These are phyloP conservation scores for Acronicta aceris DNA, from an alignment of 2,888 invertebrate genomes.

Conservation along the genomic window DNA sequence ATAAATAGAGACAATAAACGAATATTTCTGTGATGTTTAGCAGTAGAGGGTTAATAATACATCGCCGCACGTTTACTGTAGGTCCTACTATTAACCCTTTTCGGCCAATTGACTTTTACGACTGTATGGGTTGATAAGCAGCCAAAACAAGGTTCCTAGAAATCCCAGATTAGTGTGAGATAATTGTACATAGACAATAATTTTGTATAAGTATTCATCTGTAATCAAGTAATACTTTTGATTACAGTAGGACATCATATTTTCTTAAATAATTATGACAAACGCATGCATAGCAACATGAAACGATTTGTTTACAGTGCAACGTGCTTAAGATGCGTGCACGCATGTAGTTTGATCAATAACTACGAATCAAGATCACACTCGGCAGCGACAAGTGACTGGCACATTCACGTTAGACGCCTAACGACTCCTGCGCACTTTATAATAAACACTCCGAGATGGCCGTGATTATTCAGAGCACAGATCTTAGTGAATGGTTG, in stretches of 20 bases:
- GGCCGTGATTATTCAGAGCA: slow-evolving; percentile 46
- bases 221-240: too few relatives aligned
- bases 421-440: slow-evolving; percentile 68
- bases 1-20: not conserved
- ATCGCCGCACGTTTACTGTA: not conserved
- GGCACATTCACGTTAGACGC: slow-evolving; percentile 64
- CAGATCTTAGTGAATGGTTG: slow-evolving; percentile 39
- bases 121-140: slow-evolving; percentile 1
- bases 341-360: slow-evolving; percentile 36
- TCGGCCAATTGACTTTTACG: not conserved
- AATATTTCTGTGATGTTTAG: not conserved
- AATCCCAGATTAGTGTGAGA: too few relatives aligned
- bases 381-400: slow-evolving; percentile 39
- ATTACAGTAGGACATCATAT: too few relatives aligned
- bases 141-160: not conserved
- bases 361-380: slow-evolving; percentile 46
- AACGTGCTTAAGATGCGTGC: slow-evolving; percentile 35
- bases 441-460: slow-evolving; percentile 57
- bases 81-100: slow-evolving; percentile 1
- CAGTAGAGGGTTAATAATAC: not conserved
- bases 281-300: slow-evolving; percentile 27
- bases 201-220: too few relatives aligned
- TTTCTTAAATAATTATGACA: slow-evolving; percentile 3
- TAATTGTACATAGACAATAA: too few relatives aligned
- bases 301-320: not conserved